These are phyloP conservation scores for Eurystomus gularis DNA, from an alignment of 2,113 vertebrate species.

Conservation along the genomic window DNA sequence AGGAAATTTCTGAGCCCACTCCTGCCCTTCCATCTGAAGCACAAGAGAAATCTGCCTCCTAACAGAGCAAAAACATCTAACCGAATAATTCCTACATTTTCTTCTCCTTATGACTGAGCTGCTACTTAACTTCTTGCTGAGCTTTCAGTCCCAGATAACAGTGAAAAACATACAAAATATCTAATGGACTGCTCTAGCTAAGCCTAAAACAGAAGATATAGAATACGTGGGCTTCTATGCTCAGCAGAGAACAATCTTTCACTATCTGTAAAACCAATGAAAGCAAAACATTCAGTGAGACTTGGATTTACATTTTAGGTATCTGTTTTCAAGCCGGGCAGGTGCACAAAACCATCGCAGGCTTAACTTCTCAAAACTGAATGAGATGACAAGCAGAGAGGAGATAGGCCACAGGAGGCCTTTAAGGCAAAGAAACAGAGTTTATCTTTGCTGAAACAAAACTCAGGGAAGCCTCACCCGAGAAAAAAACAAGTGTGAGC, in stretches of 20 bases:
- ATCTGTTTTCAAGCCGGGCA: not conserved
- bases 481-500: not conserved
- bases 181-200: not conserved
- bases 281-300: not conserved
- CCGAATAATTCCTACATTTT: not conserved
- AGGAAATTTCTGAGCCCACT: not conserved
- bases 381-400: not conserved
- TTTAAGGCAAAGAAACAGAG: not conserved
- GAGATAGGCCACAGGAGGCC: not conserved
- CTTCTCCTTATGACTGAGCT: not conserved
- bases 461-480: not conserved
- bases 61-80: not conserved
- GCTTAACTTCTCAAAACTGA: not conserved
- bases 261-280: not conserved
- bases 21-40: not conserved
- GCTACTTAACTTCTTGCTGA: not conserved
- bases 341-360: not conserved
- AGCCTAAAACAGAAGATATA: not conserved
- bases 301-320: not conserved
- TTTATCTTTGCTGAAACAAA: not conserved
- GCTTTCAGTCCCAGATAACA: not conserved
- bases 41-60: not conserved
- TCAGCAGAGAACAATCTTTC: not conserved
- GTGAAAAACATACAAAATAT: not conserved
- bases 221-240: rapidly evolving